These are phyloP conservation scores for Cosmorhoe ocellata DNA, from an alignment of 2,888 invertebrate species.

Conservation along the genomic window DNA sequence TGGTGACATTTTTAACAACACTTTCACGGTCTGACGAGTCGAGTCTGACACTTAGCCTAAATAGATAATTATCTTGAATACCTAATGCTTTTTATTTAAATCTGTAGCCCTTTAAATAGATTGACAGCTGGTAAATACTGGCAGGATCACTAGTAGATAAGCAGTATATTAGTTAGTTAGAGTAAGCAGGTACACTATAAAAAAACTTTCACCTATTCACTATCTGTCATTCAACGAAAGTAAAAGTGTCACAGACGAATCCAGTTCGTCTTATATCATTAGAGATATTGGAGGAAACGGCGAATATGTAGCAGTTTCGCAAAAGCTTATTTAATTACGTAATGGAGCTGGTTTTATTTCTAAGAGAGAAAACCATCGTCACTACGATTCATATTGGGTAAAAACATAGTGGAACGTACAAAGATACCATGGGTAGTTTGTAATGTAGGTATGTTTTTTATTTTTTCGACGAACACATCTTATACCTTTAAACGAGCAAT, in stretches of 20 bases:
- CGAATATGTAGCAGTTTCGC: slow-evolving; percentile 23
- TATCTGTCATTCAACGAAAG: slow-evolving; percentile 34
- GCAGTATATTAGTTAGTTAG: too few relatives aligned
- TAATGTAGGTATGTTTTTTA: too few relatives aligned
- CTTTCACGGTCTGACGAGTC: not conserved
- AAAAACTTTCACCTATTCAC: slow-evolving; percentile 38
- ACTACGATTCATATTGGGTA: too few relatives aligned
- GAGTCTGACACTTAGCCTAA: too few relatives aligned
- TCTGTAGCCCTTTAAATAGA: not conserved
- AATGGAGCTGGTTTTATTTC: slow-evolving; percentile 23
- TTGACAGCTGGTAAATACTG: not conserved
- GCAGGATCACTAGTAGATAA: too few relatives aligned
- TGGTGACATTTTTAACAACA: slow-evolving; percentile 4
- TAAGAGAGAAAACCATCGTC: slow-evolving; percentile 8
- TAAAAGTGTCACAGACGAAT: slow-evolving; percentile 65
- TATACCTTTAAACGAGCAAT: too few relatives aligned
- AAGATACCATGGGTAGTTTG: too few relatives aligned
- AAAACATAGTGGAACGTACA: too few relatives aligned
- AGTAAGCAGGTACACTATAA: slow-evolving; percentile 17
- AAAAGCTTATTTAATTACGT: slow-evolving; percentile 28
- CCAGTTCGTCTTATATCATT: slow-evolving; percentile 42
- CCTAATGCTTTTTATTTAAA: too few relatives aligned
- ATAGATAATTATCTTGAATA: too few relatives aligned
- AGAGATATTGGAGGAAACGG: slow-evolving; percentile 15
- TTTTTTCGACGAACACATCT: too few relatives aligned